Conservation (phyloP, 2,888 invertebrate species). For the Lissonota sp. region DNA sequence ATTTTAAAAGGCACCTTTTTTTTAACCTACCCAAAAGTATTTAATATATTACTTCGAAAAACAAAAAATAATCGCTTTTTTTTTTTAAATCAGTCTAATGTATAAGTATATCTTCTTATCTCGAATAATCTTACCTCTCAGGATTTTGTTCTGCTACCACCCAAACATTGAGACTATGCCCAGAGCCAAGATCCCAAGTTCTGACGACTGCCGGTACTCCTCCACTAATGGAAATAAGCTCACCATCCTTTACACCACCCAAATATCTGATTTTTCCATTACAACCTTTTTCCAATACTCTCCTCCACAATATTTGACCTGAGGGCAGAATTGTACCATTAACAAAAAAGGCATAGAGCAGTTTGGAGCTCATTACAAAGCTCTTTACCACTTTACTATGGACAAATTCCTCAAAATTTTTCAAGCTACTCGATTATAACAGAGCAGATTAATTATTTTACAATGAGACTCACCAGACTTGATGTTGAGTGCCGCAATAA, state of each 20-base stretch:
- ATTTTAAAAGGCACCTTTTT: too few relatives aligned
- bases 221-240: conserved; percentile 91
- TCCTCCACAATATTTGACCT: conserved; percentile 93
- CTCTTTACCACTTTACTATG: background rate
- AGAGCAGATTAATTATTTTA: conserved; percentile 6
- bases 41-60: too few relatives aligned
- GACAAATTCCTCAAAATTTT: background rate
- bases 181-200: conserved; percentile 91
- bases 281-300: conserved; percentile 89
- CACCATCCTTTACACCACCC: conserved; percentile 87
- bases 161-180: conserved; percentile 92
- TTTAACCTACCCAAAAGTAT: too few relatives aligned
- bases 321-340: conserved; percentile 41
- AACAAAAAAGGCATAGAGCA: background rate
- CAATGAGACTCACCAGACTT: conserved; percentile 87
- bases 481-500: conserved; percentile 92
- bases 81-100: too few relatives aligned
- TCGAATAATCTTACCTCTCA: conserved; percentile 74
- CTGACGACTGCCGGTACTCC: conserved; percentile 89
- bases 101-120: too few relatives aligned
- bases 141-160: conserved; percentile 82
- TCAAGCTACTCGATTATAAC: background rate
- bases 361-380: background rate
- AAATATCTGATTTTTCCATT: conserved; percentile 89
- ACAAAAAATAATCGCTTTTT: too few relatives aligned